Conservation (phyloP, 2,797 vertebrate species). For the Acomys russatus region DNA sequence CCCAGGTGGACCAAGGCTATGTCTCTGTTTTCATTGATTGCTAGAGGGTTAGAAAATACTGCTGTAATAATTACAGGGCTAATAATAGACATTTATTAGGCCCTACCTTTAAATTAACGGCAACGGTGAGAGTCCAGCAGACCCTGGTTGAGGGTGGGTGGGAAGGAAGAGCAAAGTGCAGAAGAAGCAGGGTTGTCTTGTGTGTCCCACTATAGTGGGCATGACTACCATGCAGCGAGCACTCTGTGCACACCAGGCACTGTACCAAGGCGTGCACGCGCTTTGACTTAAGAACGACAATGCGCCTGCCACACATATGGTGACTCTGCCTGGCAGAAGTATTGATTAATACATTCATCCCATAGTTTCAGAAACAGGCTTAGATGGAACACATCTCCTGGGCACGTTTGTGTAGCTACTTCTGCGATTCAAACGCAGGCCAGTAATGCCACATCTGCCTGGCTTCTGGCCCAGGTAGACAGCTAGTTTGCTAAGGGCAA, state of each 20-base stretch:
- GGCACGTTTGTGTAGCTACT: neutral
- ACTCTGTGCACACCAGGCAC: neutral
- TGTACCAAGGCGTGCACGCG: neutral
- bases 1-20: too few relatives aligned
- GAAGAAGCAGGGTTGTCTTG: neutral
- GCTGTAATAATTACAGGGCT: too few relatives aligned
- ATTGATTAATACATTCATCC: neutral
- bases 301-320: neutral
- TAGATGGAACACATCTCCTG: neutral
- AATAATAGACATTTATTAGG: too few relatives aligned
- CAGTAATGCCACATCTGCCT: neutral
- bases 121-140: neutral
- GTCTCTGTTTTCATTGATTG: too few relatives aligned
- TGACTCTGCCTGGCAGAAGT: neutral
- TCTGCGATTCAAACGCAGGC: neutral
- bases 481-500: neutral
- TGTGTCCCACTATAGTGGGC: neutral
- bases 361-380: neutral
- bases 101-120: too few relatives aligned
- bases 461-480: neutral
- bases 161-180: too few relatives aligned
- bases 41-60: too few relatives aligned
- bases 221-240: neutral
- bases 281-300: neutral
- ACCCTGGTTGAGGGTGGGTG: accelerated